Conservation (phyloP, 2,888 invertebrate species). For the Calliopum simillimum region DNA sequence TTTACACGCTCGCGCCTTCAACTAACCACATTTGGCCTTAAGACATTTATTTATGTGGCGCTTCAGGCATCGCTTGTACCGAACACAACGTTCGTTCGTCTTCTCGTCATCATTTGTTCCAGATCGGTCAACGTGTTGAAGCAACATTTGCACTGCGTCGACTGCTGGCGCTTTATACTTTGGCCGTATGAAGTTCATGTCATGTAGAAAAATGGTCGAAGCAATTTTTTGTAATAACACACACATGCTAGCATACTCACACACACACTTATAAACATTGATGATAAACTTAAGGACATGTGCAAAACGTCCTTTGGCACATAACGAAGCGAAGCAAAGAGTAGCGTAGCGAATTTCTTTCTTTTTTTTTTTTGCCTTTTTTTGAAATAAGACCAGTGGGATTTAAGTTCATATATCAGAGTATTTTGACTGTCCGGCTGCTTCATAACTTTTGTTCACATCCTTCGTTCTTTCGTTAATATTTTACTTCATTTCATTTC, state of each 20-base stretch:
- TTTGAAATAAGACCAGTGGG: conserved; percentile 27
- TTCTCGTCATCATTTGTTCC: conserved; percentile 4
- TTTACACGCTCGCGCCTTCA: too few relatives aligned
- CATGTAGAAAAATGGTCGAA: conserved; percentile 17
- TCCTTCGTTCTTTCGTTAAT: neutral
- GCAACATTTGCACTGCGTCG: conserved; percentile 21
- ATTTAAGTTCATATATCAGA: conserved; percentile 27
- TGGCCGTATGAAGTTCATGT: neutral
- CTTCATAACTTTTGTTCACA: neutral
- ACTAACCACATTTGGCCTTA: too few relatives aligned
- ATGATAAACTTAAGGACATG: too few relatives aligned
- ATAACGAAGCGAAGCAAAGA: neutral
- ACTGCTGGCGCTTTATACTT: neutral
- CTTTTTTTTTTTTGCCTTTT: neutral
- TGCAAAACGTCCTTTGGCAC: too few relatives aligned
- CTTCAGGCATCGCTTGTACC: too few relatives aligned
- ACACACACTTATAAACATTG: too few relatives aligned
- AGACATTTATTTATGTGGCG: too few relatives aligned
- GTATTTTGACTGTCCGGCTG: neutral
- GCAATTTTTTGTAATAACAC: conserved; percentile 7
- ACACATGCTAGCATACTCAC: neutral
- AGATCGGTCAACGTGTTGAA: conserved; percentile 20
- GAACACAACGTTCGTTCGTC: too few relatives aligned
- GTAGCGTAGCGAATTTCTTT: conserved; percentile 9
- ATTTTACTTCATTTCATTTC: neutral